Conservation (phyloP, 2,888 invertebrate genomes). For the Caenorhabditis parvicauda region DNA sequence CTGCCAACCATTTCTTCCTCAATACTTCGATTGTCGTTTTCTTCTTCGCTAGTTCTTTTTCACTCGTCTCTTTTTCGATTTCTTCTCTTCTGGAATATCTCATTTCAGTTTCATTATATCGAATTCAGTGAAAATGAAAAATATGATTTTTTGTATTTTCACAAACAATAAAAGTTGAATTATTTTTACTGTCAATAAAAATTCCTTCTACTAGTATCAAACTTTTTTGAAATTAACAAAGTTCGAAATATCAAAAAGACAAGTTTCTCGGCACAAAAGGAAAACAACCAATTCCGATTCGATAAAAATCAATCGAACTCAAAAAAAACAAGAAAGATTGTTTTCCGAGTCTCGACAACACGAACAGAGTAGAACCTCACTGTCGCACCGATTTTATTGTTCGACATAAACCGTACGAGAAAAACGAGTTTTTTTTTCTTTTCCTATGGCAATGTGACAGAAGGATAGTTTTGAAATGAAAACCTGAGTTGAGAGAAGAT, state of each 20-base stretch:
- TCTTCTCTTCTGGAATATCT: too few relatives aligned
- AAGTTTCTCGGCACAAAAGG: not conserved
- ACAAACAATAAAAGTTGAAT: too few relatives aligned
- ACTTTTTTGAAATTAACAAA: not conserved
- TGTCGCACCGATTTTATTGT: too few relatives aligned
- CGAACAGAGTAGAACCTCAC: too few relatives aligned
- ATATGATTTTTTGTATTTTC: too few relatives aligned
- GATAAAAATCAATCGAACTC: not conserved
- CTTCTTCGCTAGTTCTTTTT: slow-evolving; percentile 14
- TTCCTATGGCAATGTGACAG: too few relatives aligned
- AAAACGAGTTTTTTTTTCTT: too few relatives aligned
- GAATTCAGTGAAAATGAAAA: too few relatives aligned
- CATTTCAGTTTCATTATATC: too few relatives aligned
- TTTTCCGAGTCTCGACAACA: not conserved
- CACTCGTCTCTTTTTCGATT: slow-evolving; percentile 14
- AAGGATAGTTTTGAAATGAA: too few relatives aligned
- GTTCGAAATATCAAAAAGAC: not conserved
- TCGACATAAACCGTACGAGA: too few relatives aligned
- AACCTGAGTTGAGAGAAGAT: slow-evolving; percentile 30
- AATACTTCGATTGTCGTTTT: slow-evolving; percentile 32
- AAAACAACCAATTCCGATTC: not conserved
- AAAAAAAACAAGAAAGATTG: not conserved
- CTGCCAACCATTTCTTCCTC: slow-evolving; percentile 38
- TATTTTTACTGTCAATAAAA: not conserved
- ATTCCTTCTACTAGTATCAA: not conserved